Evolutionary conservation across 2,113 vertebrate genomes (phyloP), one percentile per base, ranked within the genome.

Genomic region (Murina feae): DNA sequence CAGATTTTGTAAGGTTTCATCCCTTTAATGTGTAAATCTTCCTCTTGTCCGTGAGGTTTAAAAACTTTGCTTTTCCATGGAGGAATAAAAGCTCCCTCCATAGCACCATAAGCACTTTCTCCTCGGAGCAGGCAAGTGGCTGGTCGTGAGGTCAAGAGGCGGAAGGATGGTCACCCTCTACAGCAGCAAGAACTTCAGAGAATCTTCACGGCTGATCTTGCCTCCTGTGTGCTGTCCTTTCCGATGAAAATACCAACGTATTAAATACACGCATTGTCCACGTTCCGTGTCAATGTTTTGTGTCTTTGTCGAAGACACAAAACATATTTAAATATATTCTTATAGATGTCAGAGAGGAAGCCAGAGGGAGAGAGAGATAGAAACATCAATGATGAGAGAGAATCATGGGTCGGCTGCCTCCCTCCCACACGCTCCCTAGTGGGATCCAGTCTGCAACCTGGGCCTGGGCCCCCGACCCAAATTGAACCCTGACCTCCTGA

Each of bases 1-100:
- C 90, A 97, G 96, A 96, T 97, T 94, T 91, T 91, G 32, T 86
- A 96, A 97, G 93, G 97, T 97, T 94, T 95, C 82, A 84, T 95
- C 93, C 47, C 89, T 96, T 95, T 92, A 79, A 28, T 97, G 96
- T 95, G 94, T 97, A 96, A 93, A 83, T 28, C 84, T 88, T 87
- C 87, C 85, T 79, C 71, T 66, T 96, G 86, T 91, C 13, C 49
- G 3, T n/a, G 88, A 94, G 72, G 94, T 97, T 96, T 44, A 93
- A 97, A 68, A 23, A 81, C 69, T 63, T 32, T 0, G 0, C 85
- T 97, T 94, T 85, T 79, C 79, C 63, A 53, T 4, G 82, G 82
- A 83, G 63, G 32, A 74, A 72, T 83, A 84, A 76, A 72, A 96
- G 71, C n/a, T 21, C 42, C 66, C 47, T 18, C 21, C 5, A 7